Evolutionary conservation across 2,113 vertebrate species (phyloP).

Genomic region (Lasiurus borealis): DNA sequence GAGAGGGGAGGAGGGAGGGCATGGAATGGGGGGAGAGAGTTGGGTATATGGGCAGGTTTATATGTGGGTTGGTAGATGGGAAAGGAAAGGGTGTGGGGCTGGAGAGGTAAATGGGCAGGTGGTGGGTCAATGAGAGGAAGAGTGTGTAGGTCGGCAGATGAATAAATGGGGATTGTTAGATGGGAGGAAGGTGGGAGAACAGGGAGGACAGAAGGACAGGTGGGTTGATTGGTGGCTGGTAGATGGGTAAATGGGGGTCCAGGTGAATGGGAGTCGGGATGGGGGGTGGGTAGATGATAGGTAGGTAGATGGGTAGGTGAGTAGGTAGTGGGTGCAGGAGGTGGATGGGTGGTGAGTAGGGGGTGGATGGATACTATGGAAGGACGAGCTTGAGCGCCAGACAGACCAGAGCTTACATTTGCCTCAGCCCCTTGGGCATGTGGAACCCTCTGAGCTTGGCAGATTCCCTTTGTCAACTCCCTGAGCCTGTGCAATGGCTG

Average conservation of each 20-base stretch:
- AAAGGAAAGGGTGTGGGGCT: not conserved
- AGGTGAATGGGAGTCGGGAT: too few species aligned
- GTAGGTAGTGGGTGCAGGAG: not conserved
- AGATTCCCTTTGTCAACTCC: not conserved
- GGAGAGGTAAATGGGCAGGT: too few species aligned
- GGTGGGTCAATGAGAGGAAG: not conserved
- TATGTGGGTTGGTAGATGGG: accelerated
- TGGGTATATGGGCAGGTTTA: not conserved
- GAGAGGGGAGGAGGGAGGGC: too few species aligned
- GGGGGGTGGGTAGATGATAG: not conserved
- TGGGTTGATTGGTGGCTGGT: not conserved
- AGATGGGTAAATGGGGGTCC: not conserved
- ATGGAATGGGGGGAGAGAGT: not conserved
- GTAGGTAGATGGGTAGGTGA: not conserved
- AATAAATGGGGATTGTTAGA: not conserved
- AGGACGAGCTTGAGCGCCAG: not conserved
- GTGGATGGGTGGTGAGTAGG: not conserved
- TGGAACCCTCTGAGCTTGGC: not conserved
- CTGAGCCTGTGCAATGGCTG: not conserved
- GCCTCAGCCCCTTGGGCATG: not conserved
- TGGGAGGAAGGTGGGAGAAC: not conserved
- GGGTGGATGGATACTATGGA: not conserved
- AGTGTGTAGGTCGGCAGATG: not conserved
- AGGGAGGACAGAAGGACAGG: not conserved
- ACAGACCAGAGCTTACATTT: not conserved